Base-by-base conservation (phyloP, 2,888 invertebrate species). In the Icerya purchasi region DNA sequence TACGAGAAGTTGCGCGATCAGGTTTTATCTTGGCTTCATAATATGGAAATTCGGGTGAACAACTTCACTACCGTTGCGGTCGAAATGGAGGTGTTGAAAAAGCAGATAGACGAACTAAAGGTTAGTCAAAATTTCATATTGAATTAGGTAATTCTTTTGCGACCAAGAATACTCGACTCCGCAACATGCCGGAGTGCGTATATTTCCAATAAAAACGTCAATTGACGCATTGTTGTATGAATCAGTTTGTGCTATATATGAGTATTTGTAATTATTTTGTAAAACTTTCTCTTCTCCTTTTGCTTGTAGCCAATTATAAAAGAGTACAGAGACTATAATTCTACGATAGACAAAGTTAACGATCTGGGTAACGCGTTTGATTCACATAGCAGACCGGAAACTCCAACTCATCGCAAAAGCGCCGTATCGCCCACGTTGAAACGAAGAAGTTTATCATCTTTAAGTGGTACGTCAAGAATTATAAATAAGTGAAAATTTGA, bases 301-400 rank as follows among this genome's bases (percentile, higher is more conserved):
- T 54, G 54, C 58, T 66, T 65, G 3, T 67, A 77, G 70, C 92
- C 93, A 0, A 77, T 96, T 55, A 75, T 82, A 19, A 89, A 90
- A 70, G 92, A 93, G 68, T 88, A 92, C 71, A 80, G 88, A 58
- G 90, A 91, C 67, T 92, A 83, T 72, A 82, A 80, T 0, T 75
- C 78, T 18, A 90, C 84, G 25, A 84, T 96, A 53, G 93, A 93
- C 66, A 90, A 87, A 75, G 78, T 90, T 59, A 92, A 91, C 72
- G 92, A 93, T 68, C 78, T 91, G 1, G 94, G 93, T 1, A 81
- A 81, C 25, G 78, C 84, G 22, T 92, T 90, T 69, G 93, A 94
- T 67, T 83, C 84, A 18, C 71, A 92, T 53, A 84, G 83, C 56
- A 78, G 88, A 49, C 84, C 85, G 0, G 89, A 90, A 66, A 86